Conservation (phyloP, 2,797 vertebrate species). For the Scolopax bukidnonensis region DNA sequence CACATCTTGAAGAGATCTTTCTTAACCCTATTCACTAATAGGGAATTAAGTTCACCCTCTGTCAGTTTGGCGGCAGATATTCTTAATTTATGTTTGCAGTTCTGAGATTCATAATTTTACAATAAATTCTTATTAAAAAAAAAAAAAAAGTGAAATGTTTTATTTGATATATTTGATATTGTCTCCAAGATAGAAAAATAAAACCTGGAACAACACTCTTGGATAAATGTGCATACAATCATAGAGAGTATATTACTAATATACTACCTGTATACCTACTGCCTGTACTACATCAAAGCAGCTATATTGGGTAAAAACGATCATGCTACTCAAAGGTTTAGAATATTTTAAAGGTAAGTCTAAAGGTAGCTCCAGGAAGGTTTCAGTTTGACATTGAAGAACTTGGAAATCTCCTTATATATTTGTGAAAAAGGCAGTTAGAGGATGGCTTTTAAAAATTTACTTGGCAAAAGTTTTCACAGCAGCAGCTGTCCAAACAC, state of each 20-base stretch:
- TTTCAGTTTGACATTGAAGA: neutral
- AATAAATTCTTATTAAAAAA: neutral
- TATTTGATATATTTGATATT: neutral
- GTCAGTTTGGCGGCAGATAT: neutral
- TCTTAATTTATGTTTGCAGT: neutral
- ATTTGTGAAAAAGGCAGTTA: neutral
- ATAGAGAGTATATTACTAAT: neutral
- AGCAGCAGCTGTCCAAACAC: conserved; percentile 72
- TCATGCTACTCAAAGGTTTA: neutral
- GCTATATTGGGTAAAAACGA: neutral
- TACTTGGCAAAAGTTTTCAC: conserved; percentile 47
- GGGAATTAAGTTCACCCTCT: neutral
- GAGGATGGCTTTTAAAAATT: neutral
- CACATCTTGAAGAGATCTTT: neutral
- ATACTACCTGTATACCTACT: neutral
- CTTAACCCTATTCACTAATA: neutral
- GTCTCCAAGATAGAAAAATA: neutral
- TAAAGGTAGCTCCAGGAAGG: neutral
- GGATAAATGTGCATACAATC: neutral
- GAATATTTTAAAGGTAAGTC: neutral
- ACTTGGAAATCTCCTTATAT: neutral
- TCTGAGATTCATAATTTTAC: neutral
- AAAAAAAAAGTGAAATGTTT: neutral
- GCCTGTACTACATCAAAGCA: neutral
- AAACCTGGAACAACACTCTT: neutral